Evolutionary conservation across 2,888 invertebrate genomes (phyloP), one percentile per base, ranked within the genome.

Genomic region (Plagodis pulveraria): DNA sequence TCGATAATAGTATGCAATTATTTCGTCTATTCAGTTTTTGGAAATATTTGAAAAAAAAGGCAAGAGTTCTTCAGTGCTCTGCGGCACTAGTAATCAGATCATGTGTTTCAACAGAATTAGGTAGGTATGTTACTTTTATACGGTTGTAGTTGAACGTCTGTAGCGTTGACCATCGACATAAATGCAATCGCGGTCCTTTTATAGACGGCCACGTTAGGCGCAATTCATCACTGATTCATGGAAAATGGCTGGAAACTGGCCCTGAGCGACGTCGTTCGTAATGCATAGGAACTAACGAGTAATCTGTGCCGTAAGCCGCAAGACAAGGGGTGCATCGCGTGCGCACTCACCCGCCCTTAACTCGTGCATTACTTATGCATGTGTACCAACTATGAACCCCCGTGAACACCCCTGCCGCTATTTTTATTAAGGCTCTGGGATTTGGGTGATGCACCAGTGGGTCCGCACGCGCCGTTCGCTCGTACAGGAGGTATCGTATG

Each of bases 321-420:
- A 56, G 49, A 56, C 60, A 61, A 61, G 56, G 60, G 60, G 76
- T 70, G 76, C 78, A 83, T 90, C 86, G 90, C 90, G 91, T 90
- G 91, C 82, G 84, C 81, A 78, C 77, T 72, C 73, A 75, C 51
- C 69, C 85, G 85, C 87, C 89, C 89, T 89, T 85, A 87, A 80
- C 80, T 78, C 73, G 72, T 86, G 88, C 87, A 91, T 91, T 90
- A 91, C 88, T 91, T 89, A 91, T 92, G 90, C 86, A 92, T 91
- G 86, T 81, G 76, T 51, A 49, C 50, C 44, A 48, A 56, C 78
- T 77, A 74, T 71, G 72, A 68, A 70, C 77, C 77, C 73, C 72
- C 74, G 72, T 65, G 71, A 70, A 70, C 76, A 77, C 79, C 78
- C 79, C 72, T 71, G 67, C 64, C 65, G 74, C 83, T 83, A 86